Base-by-base conservation (phyloP, 1,140 invertebrate species). In the Sitodiplosis mosellana region DNA sequence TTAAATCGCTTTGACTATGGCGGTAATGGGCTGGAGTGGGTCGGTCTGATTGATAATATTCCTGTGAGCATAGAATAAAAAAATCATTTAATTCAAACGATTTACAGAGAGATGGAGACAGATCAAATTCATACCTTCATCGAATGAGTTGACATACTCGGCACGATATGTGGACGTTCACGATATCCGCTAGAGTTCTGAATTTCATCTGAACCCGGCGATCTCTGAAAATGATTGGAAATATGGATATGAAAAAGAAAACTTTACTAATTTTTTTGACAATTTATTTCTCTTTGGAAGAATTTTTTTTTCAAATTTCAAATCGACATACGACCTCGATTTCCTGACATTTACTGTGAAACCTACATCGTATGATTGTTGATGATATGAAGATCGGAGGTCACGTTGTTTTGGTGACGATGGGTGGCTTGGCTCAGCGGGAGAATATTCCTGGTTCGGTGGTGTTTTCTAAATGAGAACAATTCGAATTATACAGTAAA, bases 31-130 rank as follows among this genome's bases (percentile, higher is more conserved):
- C 49, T 27, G 49, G 46, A 45, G 59, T 55, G 33, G 58, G 45
- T 6, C 53, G 50, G 48, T 64, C 61, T 41, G 57, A 56, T 54
- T 64, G 62, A 56, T 64, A 64, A 52, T 64, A 64, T 55, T 64
- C 62, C 60, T 62, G 46, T n/a, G n/a, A 14, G 21, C 21, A 37
- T 7, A 40, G 47, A 27, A 43, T 6, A 12, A 42, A 42, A 19
- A 5, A 42, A 5, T 4, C 19, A 12, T 2, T 19, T 4, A 10
- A 19, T 42, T 42, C 15, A 20, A 19, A 42, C 12, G 18, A 41
- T 8, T 11, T 17, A 19, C 3, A 43, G 6, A 43, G 5, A 19
- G 7, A 2, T 20, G 34, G n/a, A 43, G 6, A 43, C 41, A 7
- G 6, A 19, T 5, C 19, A 33, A 22, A 14, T 19, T 46, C 11